phyloP scores from a whole-genome alignment of 2,797 vertebrate species.

The Pipistrellus kuhlii region DNA sequence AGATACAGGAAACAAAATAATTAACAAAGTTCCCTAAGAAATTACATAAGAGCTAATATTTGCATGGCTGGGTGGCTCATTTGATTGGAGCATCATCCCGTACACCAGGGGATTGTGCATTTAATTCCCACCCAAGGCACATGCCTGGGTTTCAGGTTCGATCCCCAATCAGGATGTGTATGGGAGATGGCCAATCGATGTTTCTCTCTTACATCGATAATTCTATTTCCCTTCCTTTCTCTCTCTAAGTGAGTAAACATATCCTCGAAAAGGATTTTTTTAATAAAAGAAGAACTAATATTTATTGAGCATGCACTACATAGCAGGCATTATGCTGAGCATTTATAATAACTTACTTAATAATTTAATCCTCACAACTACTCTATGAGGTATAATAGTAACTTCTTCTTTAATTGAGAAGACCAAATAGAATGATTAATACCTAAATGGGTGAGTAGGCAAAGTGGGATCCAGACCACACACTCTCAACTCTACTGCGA shows the following conservation, averaged over 20 bases:
- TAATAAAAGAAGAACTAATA: neutral
- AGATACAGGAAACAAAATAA: neutral
- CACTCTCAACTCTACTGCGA: neutral
- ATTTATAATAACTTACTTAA: slow-evolving; percentile 24
- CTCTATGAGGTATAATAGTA: neutral
- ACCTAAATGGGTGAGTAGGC: neutral
- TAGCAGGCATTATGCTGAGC: neutral
- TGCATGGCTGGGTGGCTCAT: neutral
- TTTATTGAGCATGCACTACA: neutral
- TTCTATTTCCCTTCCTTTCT: neutral
- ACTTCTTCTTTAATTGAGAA: neutral
- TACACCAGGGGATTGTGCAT: neutral
- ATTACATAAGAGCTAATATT: neutral
- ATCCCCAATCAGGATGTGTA: neutral
- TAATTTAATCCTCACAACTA: slow-evolving; percentile 49
- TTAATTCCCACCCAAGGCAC: neutral
- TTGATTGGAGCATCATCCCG: neutral
- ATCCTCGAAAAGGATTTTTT: neutral
- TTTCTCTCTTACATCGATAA: neutral
- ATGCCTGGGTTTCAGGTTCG: neutral
- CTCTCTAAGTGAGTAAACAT: neutral
- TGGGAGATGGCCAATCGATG: neutral
- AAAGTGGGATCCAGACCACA: neutral
- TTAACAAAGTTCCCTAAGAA: slow-evolving; percentile 29
- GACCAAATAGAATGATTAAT: neutral